These are phyloP conservation scores for Jaculus jaculus DNA, from an alignment of 2,113 vertebrate genomes.

Conservation along the genomic window DNA sequence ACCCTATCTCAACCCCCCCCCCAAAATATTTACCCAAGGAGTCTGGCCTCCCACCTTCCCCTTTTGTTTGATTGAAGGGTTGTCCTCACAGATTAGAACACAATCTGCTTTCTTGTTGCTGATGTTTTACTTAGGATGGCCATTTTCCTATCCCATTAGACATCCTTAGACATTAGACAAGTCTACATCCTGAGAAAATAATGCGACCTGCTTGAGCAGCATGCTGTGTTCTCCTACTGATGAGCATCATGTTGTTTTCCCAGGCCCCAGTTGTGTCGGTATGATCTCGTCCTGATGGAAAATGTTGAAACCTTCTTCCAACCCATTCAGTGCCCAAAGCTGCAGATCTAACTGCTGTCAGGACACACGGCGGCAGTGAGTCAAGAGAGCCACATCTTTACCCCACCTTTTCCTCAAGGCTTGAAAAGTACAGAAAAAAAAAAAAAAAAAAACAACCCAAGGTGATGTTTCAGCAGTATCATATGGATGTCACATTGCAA, in stretches of 20 bases:
- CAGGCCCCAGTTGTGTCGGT: slow-evolving; percentile 91
- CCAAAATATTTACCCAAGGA: neutral
- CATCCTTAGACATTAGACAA: too few species aligned
- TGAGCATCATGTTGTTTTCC: neutral
- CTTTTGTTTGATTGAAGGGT: slow-evolving; percentile 40
- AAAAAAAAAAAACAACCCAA: too few species aligned
- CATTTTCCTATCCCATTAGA: neutral
- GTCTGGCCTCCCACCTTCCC: slow-evolving; percentile 35
- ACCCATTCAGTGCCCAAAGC: slow-evolving; percentile 86
- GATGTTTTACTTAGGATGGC: neutral
- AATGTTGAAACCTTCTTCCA: slow-evolving; percentile 87
- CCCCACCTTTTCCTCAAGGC: neutral
- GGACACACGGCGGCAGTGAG: neutral
- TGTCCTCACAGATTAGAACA: slow-evolving; percentile 28
- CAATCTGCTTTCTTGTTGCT: neutral
- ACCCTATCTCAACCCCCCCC: too few species aligned
- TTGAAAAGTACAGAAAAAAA: neutral
- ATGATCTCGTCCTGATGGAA: slow-evolving; percentile 91
- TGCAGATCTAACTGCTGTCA: slow-evolving; percentile 22
- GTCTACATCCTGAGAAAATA: neutral
- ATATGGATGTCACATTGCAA: slow-evolving; percentile 34
- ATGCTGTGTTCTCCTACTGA: neutral
- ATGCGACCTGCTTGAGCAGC: neutral
- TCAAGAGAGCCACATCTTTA: neutral
- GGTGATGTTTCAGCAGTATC: neutral